These are phyloP conservation scores for Macheiramphus alcinus DNA, from an alignment of 2,113 vertebrate species.

Conservation along the genomic window DNA sequence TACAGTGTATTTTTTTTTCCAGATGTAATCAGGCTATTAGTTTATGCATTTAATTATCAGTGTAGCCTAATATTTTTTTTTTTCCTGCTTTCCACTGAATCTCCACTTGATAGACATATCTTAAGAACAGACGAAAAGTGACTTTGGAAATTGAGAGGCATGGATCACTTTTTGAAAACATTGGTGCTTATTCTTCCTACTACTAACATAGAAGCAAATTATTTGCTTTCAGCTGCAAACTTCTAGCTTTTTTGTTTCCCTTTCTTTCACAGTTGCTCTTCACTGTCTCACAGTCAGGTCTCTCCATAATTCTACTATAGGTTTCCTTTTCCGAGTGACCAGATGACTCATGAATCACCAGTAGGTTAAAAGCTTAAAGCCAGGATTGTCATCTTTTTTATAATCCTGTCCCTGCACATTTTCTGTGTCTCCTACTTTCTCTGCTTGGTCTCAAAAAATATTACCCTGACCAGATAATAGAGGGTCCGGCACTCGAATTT, in stretches of 20 bases:
- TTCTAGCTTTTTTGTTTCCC: neutral
- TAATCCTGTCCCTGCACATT: neutral
- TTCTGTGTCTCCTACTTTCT: neutral
- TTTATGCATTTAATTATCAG: slow-evolving; percentile 22
- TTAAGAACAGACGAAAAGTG: neutral
- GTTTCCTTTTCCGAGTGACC: neutral
- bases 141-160: neutral
- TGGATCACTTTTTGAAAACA: neutral
- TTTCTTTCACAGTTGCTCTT: neutral
- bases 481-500: neutral
- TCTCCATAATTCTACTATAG: neutral
- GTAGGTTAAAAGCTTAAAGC: neutral
- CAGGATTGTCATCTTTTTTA: neutral
- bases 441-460: neutral
- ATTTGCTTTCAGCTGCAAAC: neutral
- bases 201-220: neutral
- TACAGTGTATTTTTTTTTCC: neutral
- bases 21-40: slow-evolving; percentile 37
- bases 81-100: neutral
- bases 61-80: neutral
- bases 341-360: neutral
- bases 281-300: neutral
- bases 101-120: neutral
- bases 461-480: neutral
- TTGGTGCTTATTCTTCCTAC: neutral